Evolutionary conservation across 1,140 invertebrate species (phyloP).

Genomic region (Lerema accius): DNA sequence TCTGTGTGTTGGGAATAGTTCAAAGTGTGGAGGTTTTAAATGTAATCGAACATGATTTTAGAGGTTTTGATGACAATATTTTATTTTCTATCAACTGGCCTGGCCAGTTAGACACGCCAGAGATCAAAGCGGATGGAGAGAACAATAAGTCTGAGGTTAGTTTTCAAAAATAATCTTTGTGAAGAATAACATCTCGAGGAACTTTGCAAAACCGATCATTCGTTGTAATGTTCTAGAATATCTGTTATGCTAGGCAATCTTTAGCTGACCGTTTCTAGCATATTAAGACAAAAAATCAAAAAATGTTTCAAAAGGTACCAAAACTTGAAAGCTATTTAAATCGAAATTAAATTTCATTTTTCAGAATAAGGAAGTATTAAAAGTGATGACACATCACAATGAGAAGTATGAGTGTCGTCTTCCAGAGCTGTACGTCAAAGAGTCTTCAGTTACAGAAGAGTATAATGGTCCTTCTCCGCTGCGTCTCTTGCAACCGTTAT

Average conservation of each 20-base stretch:
- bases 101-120: slow-evolving; percentile 82
- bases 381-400: slow-evolving; percentile 86
- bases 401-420: slow-evolving; percentile 90
- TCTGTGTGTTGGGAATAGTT: slow-evolving; percentile 51
- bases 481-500: slow-evolving; percentile 89
- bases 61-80: slow-evolving; percentile 91
- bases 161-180: background rate
- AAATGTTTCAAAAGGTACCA: too few species aligned
- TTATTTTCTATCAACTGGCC: slow-evolving; percentile 92
- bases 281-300: too few species aligned
- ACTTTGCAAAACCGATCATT: too few species aligned
- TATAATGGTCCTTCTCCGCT: slow-evolving; percentile 90
- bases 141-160: slow-evolving; percentile 49
- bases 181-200: too few species aligned
- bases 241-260: too few species aligned
- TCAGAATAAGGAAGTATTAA: slow-evolving; percentile 79
- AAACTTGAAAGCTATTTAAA: too few species aligned
- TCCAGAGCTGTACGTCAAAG: slow-evolving; percentile 85
- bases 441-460: slow-evolving; percentile 82
- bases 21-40: slow-evolving; percentile 32
- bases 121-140: slow-evolving; percentile 56
- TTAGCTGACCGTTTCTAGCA: too few species aligned
- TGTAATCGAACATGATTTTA: slow-evolving; percentile 84
- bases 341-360: too few species aligned
- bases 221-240: too few species aligned